Conservation (phyloP, 2,113 vertebrate species). For the Poicephalus meyeri region DNA sequence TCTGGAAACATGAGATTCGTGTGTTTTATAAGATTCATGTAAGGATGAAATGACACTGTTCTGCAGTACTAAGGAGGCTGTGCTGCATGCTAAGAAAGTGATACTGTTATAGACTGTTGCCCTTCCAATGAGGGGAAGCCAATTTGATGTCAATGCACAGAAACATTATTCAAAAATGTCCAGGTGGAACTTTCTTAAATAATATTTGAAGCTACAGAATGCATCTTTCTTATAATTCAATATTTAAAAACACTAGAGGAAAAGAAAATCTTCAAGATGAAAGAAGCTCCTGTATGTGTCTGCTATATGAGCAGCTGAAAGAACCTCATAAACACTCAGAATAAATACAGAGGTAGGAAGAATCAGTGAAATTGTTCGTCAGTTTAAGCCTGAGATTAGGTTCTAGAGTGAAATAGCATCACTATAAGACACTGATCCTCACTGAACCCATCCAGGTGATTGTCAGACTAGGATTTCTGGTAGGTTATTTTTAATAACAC, state of each 20-base stretch:
- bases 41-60: not conserved
- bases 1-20: not conserved
- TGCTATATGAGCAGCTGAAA: not conserved
- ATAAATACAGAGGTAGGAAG: not conserved
- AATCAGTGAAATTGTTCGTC: not conserved
- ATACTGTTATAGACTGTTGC: not conserved
- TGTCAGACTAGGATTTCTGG: not conserved
- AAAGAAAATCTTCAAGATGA: not conserved
- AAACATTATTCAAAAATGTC: not conserved
- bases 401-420: not conserved
- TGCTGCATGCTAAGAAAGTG: not conserved
- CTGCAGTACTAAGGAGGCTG: not conserved
- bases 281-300: not conserved
- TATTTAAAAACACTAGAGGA: not conserved
- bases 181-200: not conserved
- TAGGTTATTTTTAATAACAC: not conserved
- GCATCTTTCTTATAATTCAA: not conserved
- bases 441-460: not conserved
- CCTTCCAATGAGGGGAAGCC: not conserved
- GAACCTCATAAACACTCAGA: not conserved
- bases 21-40: not conserved
- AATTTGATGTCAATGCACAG: not conserved
- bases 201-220: not conserved
- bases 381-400: not conserved
- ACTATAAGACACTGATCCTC: not conserved